Conservation (phyloP, 2,113 vertebrate genomes). For the Daubentonia madagascariensis region DNA sequence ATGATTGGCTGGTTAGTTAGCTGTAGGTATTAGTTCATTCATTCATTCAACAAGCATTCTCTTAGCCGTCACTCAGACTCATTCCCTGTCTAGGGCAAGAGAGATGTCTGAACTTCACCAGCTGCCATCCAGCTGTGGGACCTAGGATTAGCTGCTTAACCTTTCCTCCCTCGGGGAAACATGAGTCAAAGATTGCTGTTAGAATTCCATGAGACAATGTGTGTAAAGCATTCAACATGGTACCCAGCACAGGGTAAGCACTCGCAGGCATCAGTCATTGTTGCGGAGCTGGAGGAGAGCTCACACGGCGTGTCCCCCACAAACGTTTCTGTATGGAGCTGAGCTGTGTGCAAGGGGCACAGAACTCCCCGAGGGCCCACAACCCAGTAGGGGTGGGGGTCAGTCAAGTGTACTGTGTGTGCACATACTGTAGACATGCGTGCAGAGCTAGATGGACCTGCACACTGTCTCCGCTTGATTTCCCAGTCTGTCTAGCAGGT, state of each 20-base stretch:
- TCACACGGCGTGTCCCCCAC: neutral
- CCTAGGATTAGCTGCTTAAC: neutral
- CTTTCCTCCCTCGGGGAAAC: neutral
- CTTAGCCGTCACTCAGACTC: neutral
- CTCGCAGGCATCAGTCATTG: neutral
- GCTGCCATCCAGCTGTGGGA: neutral
- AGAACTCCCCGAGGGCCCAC: neutral
- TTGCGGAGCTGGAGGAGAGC: neutral
- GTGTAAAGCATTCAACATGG: neutral
- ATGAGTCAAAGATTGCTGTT: neutral
- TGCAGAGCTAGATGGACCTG: accelerated
- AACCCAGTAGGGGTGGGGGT: accelerated
- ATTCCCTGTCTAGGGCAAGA: neutral
- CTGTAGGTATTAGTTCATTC: neutral
- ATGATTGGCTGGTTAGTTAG: neutral
- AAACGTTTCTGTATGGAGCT: neutral
- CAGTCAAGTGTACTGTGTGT: neutral
- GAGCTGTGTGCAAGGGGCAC: neutral
- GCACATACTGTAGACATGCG: accelerated
- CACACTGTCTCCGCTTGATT: neutral
- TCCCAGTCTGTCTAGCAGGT: neutral
- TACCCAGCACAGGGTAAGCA: neutral
- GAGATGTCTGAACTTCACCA: neutral
- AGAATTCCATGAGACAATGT: neutral
- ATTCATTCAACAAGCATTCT: neutral